Evolutionary conservation across 2,888 invertebrate genomes (phyloP), one percentile per base, ranked within the genome.

Genomic region (Dromius quadrimaculatus): DNA sequence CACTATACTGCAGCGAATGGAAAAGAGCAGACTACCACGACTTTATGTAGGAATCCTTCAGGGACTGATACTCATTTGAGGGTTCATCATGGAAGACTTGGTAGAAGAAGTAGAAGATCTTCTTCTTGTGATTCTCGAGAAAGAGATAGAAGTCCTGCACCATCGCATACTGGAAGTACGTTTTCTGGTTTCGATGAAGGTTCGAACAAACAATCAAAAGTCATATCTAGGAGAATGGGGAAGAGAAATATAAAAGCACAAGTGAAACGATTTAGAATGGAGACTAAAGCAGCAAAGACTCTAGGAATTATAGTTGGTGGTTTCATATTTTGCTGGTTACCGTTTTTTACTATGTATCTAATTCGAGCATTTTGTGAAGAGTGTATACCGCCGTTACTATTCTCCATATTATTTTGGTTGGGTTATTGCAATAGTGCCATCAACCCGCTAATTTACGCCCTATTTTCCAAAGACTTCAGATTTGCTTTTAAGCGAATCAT

Each of bases 371-470:
- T 94, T 81, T 95, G 94, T 80, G 90, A 88, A 43, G 87, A 91
- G 72, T 95, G 95, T 82, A 94, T 96, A 36, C 90, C 92, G 73
- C 90, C 91, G 0, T 85, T 94, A 70, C 86, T 95, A 68, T 97
- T 97, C 85, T 94, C 95, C 8, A 88, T 97, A 22, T 88, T 97
- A 15, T 97, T 98, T 84, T 98, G 98, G 97, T 86, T 98, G 73
- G 98, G 98, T 1, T 98, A 98, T 84, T 95, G 96, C 84, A 98
- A 98, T 83, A 95, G 95, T 0, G 97, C 97, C 2, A 92, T 97
- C 75, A 98, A 97, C 81, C 97, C 97, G 0, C 90, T 95, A 80
- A 95, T 97, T 74, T 97, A 97, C 82, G 97, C 96, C 2, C 86
- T 96, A 71, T 97, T 97, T 84, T 95, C 95, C 59, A 94, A 94